These are phyloP conservation scores for Gymnobelideus leadbeateri DNA, from an alignment of 2,113 vertebrate genomes.

Conservation along the genomic window DNA sequence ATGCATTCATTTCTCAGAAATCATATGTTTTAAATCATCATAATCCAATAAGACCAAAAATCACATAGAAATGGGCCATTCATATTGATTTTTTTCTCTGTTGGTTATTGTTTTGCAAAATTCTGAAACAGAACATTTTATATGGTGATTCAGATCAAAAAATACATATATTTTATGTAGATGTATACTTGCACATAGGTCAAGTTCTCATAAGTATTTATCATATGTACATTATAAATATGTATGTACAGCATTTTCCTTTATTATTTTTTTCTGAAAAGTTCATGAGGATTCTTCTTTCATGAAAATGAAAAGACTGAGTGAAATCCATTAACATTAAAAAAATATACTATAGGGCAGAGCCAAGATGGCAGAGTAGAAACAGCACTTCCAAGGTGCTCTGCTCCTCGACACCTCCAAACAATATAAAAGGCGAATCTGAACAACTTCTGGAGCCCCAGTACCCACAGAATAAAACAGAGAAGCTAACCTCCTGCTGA, in stretches of 20 bases:
- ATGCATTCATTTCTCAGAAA: slow-evolving; percentile 60
- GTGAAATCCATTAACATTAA: background rate
- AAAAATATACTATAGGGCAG: background rate
- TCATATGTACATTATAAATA: slow-evolving; percentile 39
- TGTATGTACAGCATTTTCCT: background rate
- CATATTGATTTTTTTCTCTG: slow-evolving; percentile 48
- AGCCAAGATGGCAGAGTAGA: no score
- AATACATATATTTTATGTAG: background rate
- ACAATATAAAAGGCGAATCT: no score
- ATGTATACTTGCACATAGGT: slow-evolving; percentile 26
- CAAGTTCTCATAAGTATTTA: slow-evolving; percentile 3
- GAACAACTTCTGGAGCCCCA: no score
- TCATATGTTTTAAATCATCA: slow-evolving; percentile 35
- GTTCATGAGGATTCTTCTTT: slow-evolving; percentile 24
- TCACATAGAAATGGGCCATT: slow-evolving; percentile 39
- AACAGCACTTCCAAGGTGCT: no score
- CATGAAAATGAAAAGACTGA: background rate
- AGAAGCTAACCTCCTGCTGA: no score
- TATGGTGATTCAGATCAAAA: slow-evolving; percentile 31
- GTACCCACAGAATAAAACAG: no score
- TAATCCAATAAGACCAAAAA: slow-evolving; percentile 53
- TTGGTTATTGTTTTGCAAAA: slow-evolving; percentile 54
- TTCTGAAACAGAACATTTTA: slow-evolving; percentile 29
- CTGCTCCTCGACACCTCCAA: no score
- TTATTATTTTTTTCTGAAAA: background rate